phyloP scores from a whole-genome alignment of 2,888 invertebrate genomes.

The Hydrotaea cyrtoneurina region DNA sequence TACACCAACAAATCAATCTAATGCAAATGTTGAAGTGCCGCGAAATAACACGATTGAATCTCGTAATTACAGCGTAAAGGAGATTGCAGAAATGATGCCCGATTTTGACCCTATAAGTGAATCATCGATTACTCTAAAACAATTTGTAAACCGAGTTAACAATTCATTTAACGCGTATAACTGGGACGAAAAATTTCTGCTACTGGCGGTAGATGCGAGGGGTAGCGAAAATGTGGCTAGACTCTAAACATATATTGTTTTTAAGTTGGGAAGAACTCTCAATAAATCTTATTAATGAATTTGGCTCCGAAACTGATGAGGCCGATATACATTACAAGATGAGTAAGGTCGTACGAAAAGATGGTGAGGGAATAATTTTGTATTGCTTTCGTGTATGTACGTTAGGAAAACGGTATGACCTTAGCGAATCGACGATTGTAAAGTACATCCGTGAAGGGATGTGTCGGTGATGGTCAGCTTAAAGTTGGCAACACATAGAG shows the following conservation, averaged over 20 bases:
- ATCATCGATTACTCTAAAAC: constrained; percentile 28
- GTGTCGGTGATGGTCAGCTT: no score
- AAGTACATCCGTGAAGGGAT: constrained; percentile 21
- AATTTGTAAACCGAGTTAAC: constrained; percentile 42
- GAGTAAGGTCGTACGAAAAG: no score
- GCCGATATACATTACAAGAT: no score
- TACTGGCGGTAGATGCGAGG: constrained; percentile 43
- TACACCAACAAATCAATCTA: no score
- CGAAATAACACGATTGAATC: no score
- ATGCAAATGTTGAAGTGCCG: no score
- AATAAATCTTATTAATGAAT: no score
- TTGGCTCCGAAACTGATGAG: no score
- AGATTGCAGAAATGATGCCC: not conserved
- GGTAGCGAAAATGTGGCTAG: no score
- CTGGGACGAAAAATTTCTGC: constrained; percentile 47
- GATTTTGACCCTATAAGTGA: not conserved
- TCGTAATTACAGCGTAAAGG: not conserved
- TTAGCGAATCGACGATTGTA: constrained; percentile 7
- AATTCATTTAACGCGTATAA: constrained; percentile 33
- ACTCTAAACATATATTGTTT: no score
- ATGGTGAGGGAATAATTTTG: not conserved
- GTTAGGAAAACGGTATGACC: not conserved
- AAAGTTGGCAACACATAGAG: no score
- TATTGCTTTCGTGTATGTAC: constrained; percentile 26
- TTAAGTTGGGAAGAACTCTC: no score